phyloP scores from a whole-genome alignment of 2,888 invertebrate species.

The Trachelus stipa region DNA sequence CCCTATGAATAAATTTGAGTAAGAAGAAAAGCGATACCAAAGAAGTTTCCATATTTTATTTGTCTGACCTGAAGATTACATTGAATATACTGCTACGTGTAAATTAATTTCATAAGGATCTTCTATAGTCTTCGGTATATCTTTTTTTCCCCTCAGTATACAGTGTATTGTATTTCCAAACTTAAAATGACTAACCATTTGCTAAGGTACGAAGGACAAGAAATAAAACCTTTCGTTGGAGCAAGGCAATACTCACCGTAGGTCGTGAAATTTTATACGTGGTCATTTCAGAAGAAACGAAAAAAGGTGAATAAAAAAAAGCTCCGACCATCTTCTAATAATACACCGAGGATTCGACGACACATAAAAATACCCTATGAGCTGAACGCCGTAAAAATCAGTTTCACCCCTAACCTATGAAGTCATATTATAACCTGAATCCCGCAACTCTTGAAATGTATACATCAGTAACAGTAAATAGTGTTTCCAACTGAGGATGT shows the following conservation, averaged over 20 bases:
- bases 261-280: conserved; percentile 13
- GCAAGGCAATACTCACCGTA: too few relatives aligned
- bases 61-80: not conserved
- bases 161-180: not conserved
- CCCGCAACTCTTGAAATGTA: not conserved
- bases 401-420: not conserved
- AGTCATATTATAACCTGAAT: not conserved
- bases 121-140: not conserved
- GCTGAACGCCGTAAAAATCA: conserved; percentile 6
- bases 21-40: not conserved
- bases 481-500: not conserved
- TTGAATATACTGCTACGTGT: not conserved
- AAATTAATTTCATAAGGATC: not conserved
- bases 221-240: not conserved
- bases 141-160: not conserved
- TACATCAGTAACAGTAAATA: not conserved
- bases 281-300: not conserved
- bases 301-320: not conserved
- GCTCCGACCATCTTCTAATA: not conserved
- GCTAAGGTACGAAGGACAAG: not conserved
- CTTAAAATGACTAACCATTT: not conserved
- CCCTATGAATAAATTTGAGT: not conserved
- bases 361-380: conserved; percentile 1
- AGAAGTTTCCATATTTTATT: not conserved
- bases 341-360: not conserved